Evolutionary conservation across 1,140 invertebrate genomes (phyloP).

Genomic region (Galleria mellonella): DNA sequence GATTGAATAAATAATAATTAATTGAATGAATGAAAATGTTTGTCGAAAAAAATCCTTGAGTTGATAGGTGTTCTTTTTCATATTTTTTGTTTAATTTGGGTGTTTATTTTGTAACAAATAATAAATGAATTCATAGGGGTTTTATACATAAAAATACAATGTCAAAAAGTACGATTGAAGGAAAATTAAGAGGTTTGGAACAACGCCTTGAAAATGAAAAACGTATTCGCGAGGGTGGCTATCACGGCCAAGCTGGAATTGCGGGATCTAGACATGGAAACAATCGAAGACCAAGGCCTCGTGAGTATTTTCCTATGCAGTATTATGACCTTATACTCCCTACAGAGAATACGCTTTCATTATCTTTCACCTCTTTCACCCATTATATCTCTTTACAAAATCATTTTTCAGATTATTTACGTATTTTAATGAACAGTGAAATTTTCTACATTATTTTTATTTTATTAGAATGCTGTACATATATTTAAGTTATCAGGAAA

Average conservation of each 20-base stretch:
- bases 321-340: background rate
- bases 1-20: no score
- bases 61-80: conserved; percentile 48
- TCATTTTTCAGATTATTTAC: no score
- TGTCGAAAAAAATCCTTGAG: conserved; percentile 55
- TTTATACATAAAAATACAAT: conserved; percentile 45
- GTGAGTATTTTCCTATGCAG: conserved; percentile 30
- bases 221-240: conserved; percentile 58
- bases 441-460: no score
- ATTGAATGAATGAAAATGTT: conserved; percentile 34
- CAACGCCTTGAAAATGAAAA: conserved; percentile 64
- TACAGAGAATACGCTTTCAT: no score
- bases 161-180: conserved; percentile 65
- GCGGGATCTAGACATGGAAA: conserved; percentile 41
- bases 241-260: conserved; percentile 56
- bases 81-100: conserved; percentile 56
- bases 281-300: conserved; percentile 45
- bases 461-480: no score
- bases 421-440: no score
- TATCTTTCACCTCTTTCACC: no score
- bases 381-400: no score
- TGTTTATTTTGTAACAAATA: conserved; percentile 53
- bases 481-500: no score
- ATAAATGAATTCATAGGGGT: conserved; percentile 57
- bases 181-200: conserved; percentile 59